Evolutionary conservation across 2,888 invertebrate species (phyloP), one percentile per base, ranked within the genome.

Genomic region (Rapana venosa): DNA sequence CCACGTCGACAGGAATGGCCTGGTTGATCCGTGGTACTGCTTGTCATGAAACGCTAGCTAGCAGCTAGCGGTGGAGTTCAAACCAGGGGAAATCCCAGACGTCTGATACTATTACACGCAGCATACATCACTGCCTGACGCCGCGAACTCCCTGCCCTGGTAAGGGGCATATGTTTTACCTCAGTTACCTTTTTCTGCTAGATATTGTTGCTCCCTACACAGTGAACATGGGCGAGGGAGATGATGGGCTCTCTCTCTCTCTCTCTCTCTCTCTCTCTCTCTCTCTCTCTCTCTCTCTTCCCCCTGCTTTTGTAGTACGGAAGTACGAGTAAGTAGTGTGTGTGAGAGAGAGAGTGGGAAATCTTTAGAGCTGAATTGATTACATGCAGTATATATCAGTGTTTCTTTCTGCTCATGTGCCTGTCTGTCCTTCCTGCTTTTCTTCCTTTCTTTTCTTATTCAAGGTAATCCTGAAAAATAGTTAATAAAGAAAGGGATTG

Each of bases 1-100:
- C 74, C 74, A 74, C 74, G 74, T 74, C 74, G n/a, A n/a, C n/a
- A 47, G 74, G n/a, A n/a, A 74, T 74, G 74, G 74, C 74, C 74
- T 74, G 74, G 1, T 74, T n/a, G 74, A n/a, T n/a, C 26, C 26
- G 26, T n/a, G 74, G 74, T n/a, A n/a, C 26, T n/a, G 26, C 74
- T 74, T 11, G 70, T 74, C 70, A 74, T 74, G 70, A 74, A 74
- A 74, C n/a, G 74, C 26, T 74, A n/a, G 74, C 74, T 74, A 47
- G 47, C 47, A 47, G 74, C 26, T 74, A n/a, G 74, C 74, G 22
- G 74, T n/a, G 11, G 74, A 74, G 74, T n/a, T 74, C 74, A 74
- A n/a, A 26, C n/a, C n/a, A 26, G 74, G 74, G 74, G n/a, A 74
- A 74, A 74, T n/a, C 74, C 74, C 74, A 74, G 74, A 74, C 26